A percentile compares a stretch with the other conserved stretches of the same genome.
Conservation (phyloP, 1,140 invertebrate species). For the Musca domestica region DNA sequence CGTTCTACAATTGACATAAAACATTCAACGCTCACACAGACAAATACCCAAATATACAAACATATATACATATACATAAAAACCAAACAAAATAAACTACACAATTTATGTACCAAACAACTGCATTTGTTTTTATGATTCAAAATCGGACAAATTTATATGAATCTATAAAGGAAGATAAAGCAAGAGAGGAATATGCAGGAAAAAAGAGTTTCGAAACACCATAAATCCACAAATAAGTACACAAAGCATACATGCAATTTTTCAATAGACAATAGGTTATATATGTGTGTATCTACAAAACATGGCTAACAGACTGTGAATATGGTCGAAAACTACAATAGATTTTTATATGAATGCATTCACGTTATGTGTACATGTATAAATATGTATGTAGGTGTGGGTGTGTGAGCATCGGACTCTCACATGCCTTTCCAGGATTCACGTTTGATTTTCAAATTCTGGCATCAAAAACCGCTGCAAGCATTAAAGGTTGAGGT, state of each 20-base stretch:
- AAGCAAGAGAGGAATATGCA: no score
- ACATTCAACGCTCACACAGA: no score
- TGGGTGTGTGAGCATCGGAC: no score
- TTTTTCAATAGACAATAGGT: no score
- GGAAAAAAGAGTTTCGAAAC: background rate
- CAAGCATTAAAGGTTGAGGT: background rate
- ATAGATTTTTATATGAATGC: background rate
- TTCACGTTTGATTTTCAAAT: no score
- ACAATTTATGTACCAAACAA: background rate
- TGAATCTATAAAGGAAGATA: background rate
- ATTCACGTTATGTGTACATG: background rate
- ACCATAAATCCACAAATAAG: conserved; percentile 3
- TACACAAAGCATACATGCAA: background rate
- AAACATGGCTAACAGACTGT: background rate
- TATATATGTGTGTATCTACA: background rate
- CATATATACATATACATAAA: no score
- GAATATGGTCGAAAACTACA: background rate
- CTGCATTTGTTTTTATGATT: conserved; percentile 15
- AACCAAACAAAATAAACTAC: no score
- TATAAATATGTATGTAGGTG: background rate
- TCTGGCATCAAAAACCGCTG: background rate
- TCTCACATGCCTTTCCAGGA: no score
- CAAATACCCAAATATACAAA: no score
- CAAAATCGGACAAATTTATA: conserved; percentile 19
- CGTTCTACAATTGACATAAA: no score